Evolutionary conservation across 2,888 invertebrate species (phyloP).

Genomic region (Aphodius granarius): DNA sequence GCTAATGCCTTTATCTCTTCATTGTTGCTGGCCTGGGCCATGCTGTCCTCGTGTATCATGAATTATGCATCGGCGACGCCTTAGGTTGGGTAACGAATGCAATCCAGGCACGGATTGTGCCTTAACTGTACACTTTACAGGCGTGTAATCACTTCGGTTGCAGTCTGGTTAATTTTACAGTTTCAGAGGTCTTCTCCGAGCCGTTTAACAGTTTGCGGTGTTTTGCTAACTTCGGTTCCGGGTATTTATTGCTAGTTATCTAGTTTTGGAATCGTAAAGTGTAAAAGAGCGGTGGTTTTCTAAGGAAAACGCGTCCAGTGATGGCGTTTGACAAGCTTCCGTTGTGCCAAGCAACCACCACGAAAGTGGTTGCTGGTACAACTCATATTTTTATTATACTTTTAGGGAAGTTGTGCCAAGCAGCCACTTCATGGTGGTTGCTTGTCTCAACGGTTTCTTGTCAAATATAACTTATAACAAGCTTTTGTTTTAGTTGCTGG

Average conservation of each 20-base stretch:
- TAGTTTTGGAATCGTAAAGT: background rate
- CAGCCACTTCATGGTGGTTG: too few species aligned
- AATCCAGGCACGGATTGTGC: background rate
- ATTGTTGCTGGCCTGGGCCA: background rate
- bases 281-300: too few species aligned
- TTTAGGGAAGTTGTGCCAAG: too few species aligned
- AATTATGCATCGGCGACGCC: conserved; percentile 8
- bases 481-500: too few species aligned
- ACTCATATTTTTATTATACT: too few species aligned
- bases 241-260: background rate
- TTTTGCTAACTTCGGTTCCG: background rate
- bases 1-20: conserved; percentile 14
- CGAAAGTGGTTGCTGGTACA: too few species aligned
- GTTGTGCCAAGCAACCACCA: too few species aligned
- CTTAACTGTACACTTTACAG: background rate
- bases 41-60: background rate
- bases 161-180: background rate
- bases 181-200: background rate
- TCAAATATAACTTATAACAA: too few species aligned
- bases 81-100: conserved; percentile 5
- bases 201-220: background rate
- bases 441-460: too few species aligned
- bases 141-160: background rate
- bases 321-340: too few species aligned
- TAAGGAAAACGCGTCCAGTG: too few species aligned